Conservation (phyloP, 37 sponge, comb jelly and placozoan species). For the Oopsacas minuta region DNA sequence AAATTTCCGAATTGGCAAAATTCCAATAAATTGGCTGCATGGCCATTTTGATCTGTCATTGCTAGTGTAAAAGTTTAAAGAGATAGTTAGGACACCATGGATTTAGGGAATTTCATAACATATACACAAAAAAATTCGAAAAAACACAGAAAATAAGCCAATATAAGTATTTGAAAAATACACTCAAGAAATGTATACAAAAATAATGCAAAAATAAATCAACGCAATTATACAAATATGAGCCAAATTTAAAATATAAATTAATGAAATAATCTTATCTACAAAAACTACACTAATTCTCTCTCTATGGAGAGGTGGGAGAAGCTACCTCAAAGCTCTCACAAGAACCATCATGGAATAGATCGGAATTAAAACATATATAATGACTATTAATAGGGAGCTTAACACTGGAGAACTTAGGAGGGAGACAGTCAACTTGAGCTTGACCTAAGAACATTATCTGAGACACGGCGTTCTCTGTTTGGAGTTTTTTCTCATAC, state of each 20-base stretch:
- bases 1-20: not conserved
- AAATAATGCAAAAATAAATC: no score
- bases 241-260: no score
- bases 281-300: no score
- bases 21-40: not conserved
- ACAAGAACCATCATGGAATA: no score
- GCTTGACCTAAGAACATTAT: not conserved
- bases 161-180: no score
- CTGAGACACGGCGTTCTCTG: not conserved
- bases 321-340: no score
- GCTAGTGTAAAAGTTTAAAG: not conserved
- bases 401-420: not conserved
- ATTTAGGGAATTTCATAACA: not conserved
- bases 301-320: no score
- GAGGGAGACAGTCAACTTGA: not conserved
- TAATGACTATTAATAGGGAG: not conserved
- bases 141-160: no score
- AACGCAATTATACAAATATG: no score
- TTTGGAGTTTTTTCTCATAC: not conserved
- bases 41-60: not conserved
- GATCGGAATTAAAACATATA: not conserved
- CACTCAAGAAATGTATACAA: no score
- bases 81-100: not conserved
- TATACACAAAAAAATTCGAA: no score
- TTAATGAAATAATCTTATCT: no score